Conservation (phyloP, 2,888 invertebrate genomes). For the Agrochola lota region DNA sequence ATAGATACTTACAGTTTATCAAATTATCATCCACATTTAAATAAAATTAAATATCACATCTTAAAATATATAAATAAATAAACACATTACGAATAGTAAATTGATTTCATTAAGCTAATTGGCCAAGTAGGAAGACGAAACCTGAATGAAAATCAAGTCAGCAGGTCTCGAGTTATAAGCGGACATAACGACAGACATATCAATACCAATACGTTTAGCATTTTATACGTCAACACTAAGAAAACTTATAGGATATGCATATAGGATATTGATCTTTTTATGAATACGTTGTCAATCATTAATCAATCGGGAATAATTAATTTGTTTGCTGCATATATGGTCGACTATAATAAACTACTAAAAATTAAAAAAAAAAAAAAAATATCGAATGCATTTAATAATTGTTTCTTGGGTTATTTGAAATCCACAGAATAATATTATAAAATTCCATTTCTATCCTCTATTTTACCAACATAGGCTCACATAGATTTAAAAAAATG, state of each 20-base stretch:
- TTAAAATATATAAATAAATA: not conserved
- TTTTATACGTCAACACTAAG: constrained; percentile 31
- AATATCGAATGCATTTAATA: not conserved
- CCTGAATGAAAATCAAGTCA: constrained; percentile 50
- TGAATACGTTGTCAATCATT: not conserved
- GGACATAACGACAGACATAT: constrained; percentile 15
- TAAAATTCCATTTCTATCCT: not conserved
- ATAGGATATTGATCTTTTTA: constrained; percentile 16
- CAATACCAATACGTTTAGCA: constrained; percentile 31
- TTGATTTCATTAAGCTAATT: constrained; percentile 34
- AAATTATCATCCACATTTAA: not conserved
- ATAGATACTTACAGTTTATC: too few relatives aligned
- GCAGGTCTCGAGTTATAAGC: constrained; percentile 20
- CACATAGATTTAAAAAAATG: not conserved
- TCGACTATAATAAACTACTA: not conserved
- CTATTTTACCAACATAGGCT: not conserved
- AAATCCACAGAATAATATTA: not conserved
- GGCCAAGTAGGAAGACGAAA: constrained; percentile 26
- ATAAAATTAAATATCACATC: not conserved
- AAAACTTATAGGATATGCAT: constrained; percentile 24
- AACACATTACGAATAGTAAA: constrained; percentile 28
- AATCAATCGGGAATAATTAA: constrained; percentile 4
- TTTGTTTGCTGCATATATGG: not conserved
- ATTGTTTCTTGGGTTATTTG: not conserved
- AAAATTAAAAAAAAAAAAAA: too few relatives aligned